Evolutionary conservation across 2,888 invertebrate genomes (phyloP), one percentile per base, ranked within the genome.

Genomic region (Lampropteryx suffumata): DNA sequence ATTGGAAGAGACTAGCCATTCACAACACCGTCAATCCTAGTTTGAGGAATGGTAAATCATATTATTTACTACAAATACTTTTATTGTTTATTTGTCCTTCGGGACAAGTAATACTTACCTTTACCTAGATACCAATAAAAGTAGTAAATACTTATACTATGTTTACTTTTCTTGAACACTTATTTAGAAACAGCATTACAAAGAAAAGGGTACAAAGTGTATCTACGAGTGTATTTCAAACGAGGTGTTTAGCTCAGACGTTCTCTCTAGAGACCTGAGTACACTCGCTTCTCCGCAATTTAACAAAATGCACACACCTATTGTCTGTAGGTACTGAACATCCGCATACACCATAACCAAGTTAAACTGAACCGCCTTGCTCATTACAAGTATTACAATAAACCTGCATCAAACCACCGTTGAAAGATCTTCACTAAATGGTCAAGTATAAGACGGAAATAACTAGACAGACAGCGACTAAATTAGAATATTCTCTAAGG

Each of bases 231-330:
- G 24, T 24, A 24, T 7, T 1, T 35, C 57, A 64, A 82, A 82
- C 75, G 79, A 82, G 77, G 80, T 83, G 84, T 84, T 86, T 81
- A 85, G 87, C 74, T 79, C 82, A 82, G 82, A 82, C 84, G 64
- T 65, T 73, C 71, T 84, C 86, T 86, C 86, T 65, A 73, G 86
- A 82, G 86, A 74, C 69, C 69, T 39, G 71, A 62, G 69, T 69
- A 73, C 63, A 68, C 61, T 75, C 69, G 77, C 78, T 80, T 83
- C 82, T 84, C 82, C 75, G 84, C 85, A 84, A 86, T 85, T 87
- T 85, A 85, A 78, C 82, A 82, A 83, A 83, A 82, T 67, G 73
- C 43, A 82, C 71, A 78, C 67, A 75, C 71, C 70, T 41, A 70
- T 70, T 75, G 69, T 75, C 71, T 74, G 62, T 43, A 42, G 27